Conservation (phyloP, 2,113 vertebrate genomes). For the human region DNA sequence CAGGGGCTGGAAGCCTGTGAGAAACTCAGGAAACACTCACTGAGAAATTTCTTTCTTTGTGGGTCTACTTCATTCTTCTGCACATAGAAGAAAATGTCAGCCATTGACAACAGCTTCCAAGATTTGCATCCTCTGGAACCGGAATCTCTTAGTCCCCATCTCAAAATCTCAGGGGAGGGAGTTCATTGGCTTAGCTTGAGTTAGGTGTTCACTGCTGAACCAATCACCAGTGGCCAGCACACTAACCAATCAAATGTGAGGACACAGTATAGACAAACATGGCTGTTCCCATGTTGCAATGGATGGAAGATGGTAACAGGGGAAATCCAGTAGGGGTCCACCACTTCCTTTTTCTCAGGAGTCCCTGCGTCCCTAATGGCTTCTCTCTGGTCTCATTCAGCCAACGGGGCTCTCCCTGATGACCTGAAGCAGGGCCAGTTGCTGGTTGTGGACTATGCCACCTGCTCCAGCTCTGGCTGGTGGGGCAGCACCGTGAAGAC, state of each 20-base stretch:
- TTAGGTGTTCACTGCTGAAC: not conserved
- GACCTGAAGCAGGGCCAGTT: constrained; percentile 81
- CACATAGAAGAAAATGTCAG: not conserved
- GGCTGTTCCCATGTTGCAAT: not conserved
- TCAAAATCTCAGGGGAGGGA: not conserved
- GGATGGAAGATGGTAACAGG: not conserved
- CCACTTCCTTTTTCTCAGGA: not conserved
- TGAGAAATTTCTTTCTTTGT: not conserved
- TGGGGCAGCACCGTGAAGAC: constrained; percentile 79
- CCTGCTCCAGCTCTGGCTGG: constrained; percentile 75
- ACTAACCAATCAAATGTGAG: not conserved
- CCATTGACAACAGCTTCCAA: not conserved
- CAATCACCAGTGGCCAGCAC: not conserved
- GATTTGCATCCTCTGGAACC: not conserved
- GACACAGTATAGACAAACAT: not conserved
- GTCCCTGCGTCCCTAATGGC: not conserved
- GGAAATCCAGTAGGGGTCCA: not conserved
- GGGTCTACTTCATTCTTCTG: not conserved
- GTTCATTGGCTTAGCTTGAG: not conserved
- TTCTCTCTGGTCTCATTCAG: constrained; percentile 62
- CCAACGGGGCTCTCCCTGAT: constrained; percentile 68
- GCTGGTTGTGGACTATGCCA: constrained; percentile 79
- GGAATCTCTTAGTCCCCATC: not conserved
- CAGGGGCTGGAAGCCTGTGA: not conserved
- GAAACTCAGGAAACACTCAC: not conserved